Conservation (phyloP, 37 sponge, comb jelly and placozoan genomes). For the Spongia lamella region DNA sequence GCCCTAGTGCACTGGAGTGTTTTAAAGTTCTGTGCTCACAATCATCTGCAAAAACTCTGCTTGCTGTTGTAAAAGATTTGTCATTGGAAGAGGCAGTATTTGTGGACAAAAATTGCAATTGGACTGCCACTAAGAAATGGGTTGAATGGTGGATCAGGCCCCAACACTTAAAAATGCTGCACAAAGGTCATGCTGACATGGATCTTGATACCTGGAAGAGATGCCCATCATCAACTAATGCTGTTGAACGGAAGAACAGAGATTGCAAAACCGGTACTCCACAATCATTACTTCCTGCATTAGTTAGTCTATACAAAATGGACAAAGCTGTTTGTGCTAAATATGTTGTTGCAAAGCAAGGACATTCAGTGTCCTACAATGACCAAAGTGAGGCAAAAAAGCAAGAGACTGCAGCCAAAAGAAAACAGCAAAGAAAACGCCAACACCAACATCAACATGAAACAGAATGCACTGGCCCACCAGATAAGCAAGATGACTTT, state of each 20-base stretch:
- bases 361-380: slow-evolving; percentile 7
- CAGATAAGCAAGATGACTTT: background rate
- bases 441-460: background rate
- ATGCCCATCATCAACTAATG: slow-evolving; percentile 27
- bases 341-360: background rate
- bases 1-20: background rate
- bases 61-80: too few species aligned
- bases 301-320: background rate
- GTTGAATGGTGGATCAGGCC: slow-evolving; percentile 18
- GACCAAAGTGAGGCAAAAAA: background rate
- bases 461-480: slow-evolving; percentile 1
- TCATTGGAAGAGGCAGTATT: slow-evolving; percentile 14
- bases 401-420: background rate
- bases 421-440: background rate
- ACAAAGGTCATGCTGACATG: slow-evolving; percentile 9
- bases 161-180: slow-evolving; percentile 25
- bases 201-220: slow-evolving; percentile 10
- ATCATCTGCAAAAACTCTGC: too few species aligned
- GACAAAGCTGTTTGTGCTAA: slow-evolving; percentile 22
- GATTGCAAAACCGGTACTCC: slow-evolving; percentile 16
- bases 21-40: too few species aligned
- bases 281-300: background rate
- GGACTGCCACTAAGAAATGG: slow-evolving; percentile 12
- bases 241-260: slow-evolving; percentile 20
- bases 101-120: slow-evolving; percentile 1